Evolutionary conservation across 2,888 invertebrate genomes (phyloP), one percentile per base, ranked within the genome.

Genomic region (Phlogophora meticulosa): DNA sequence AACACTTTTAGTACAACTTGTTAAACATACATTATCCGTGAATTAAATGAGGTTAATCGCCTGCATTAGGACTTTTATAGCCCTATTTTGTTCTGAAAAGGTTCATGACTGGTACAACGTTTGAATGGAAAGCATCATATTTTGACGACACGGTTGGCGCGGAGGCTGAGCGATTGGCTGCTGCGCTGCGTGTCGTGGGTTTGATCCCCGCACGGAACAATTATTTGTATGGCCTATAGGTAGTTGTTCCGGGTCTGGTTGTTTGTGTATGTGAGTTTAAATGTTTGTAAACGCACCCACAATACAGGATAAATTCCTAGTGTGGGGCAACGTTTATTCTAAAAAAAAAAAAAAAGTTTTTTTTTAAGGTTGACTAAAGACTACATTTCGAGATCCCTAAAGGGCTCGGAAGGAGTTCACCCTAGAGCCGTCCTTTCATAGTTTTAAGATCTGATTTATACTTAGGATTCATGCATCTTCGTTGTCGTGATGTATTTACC

Each of bases 401-500:
- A 69, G 22, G 20, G n/a, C 9, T 46, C 10, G 1, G 28, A 28
- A 28, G 5, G n/a, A 20, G 24, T 28, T 17, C 15, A 32, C 4
- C 11, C 15, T 20, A 7, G 20, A 43, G 1, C 2, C 4, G 7
- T 2, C 17, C 13, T 5, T 32, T 17, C 7, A 1, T 49, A 49
- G 4, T 10, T 11, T 7, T 11, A 45, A 32, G 11, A n/a, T 46
- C 2, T 2, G n/a, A 46, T 32, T 22, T 46, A n/a, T 20, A 15
- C 0, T 22, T 32, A 56, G 15, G 7, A 13, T 49, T 7, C 9
- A 4, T n/a, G 48, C 34, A 22, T 22, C 20, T 48, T 15, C 1
- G 9, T 49, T 11, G 28, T 17, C 17, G 4, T 13, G 13, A 22
- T 7, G 5, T 51, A 60, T 43, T 80, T 96, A 89, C 98, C 98